Conservation (phyloP, 2,113 vertebrate species). For the Tylochromis polylepis region DNA sequence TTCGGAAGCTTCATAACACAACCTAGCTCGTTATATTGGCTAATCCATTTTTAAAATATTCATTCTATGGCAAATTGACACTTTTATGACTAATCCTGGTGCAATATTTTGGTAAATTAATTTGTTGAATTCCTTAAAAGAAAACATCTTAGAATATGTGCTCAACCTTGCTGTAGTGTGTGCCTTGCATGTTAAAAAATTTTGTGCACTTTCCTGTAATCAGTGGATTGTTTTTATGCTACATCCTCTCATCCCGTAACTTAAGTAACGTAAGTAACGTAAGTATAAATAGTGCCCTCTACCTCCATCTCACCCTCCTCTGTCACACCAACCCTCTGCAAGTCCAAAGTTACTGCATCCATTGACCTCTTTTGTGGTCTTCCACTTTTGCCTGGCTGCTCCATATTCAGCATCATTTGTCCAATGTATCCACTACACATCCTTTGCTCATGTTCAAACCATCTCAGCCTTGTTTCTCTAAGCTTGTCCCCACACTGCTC, state of each 20-base stretch:
- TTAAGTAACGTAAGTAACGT: no score
- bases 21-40: not conserved
- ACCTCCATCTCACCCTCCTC: not conserved
- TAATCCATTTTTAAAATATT: not conserved
- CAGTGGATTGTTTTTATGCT: not conserved
- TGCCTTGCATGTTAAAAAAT: not conserved
- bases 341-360: not conserved
- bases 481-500: not conserved
- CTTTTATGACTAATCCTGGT: fast-evolving
- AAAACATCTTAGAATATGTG: fast-evolving
- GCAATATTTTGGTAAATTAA: fast-evolving
- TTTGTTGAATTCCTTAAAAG: not conserved
- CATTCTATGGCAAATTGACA: not conserved
- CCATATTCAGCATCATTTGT: not conserved
- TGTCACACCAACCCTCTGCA: not conserved
- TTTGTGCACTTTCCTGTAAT: not conserved
- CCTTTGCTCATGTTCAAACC: not conserved
- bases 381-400: not conserved
- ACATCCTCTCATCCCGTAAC: not conserved
- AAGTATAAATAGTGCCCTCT: not conserved
- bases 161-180: not conserved
- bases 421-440: fast-evolving
- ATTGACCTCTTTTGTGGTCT: fast-evolving
- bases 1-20: not conserved
- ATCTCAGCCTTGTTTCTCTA: no score